Evolutionary conservation across 37 sponge, comb jelly and placozoan species (phyloP), one percentile per base, ranked within the genome.

Genomic region (Diacarnus erythraeanus): DNA sequence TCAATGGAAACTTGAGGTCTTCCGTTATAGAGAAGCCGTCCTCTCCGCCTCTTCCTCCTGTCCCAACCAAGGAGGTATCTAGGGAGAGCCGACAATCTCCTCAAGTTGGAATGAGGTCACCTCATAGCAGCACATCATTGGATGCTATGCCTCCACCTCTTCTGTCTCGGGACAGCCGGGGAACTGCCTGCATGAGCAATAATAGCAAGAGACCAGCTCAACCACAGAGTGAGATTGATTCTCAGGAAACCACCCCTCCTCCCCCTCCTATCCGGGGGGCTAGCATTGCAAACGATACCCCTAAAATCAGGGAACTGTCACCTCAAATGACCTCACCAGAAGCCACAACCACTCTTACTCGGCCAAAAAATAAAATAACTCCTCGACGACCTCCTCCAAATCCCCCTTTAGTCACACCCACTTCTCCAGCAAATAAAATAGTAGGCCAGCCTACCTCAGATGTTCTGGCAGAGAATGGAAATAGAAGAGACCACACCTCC

Each of bases 311-410:
- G n/a, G n/a, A n/a, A n/a, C n/a, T n/a, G n/a, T n/a, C n/a, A n/a
- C n/a, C n/a, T 26, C n/a, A 60, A 60, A 25, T 60, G 22, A 21
- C 61, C 22, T 25, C 61, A 60, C 23, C 61, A 60, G 61, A 60
- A 21, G 61, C 54, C 26, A 34, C 33, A 72, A 3, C 73, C 29
- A 25, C 76, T 57, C 36, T 35, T 75, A 58, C 23, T 57, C 76
- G 30, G 3, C 76, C 76, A 10, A 8, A 17, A 65, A 26, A 3
- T 31, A 65, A 10, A 6, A 2, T 22, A 22, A 42, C 21, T 71
- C 71, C 71, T 25, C 71, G 71, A n/a, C 71, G 71, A 23, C 71
- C 71, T 23, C 71, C 71, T 36, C 71, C 71, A 8, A 23, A 3
- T 42, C 71, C 71, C 38, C 71, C 71, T 40, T 2, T 18, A 67